Evolutionary conservation across 2,888 invertebrate genomes (phyloP), one percentile per base, ranked within the genome.

Genomic region (Drosophila gaucha): DNA sequence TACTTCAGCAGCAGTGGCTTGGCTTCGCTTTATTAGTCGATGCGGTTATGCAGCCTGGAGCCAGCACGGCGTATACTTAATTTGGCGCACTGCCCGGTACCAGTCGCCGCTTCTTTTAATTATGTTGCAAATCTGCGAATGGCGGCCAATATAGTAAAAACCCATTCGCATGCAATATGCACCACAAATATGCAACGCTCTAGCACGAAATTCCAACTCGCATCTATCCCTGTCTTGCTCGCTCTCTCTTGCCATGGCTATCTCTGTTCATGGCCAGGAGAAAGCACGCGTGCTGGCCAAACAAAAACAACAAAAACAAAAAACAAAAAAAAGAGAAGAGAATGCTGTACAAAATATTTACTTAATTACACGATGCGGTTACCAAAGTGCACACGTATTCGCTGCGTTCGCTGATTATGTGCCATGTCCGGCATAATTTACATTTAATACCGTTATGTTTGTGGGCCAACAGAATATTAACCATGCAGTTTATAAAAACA

Each of bases 341-440:
- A n/a, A n/a, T n/a, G n/a, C 28, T 67, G 39, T 63, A 38, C 39
- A 57, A 62, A 74, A 58, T 77, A 76, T 74, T 77, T 67, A 63
- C 77, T 74, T 76, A 77, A 74, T 77, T 77, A 71, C 62, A 67
- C 63, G 60, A 50, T 74, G 74, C 63, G 74, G 57, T 51, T 70
- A 62, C 57, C 39, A 52, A 62, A 74, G 43, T 58, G 57, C 35
- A 55, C 54, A 56, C 55, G 66, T 56, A 60, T 66, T 28, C 66
- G 63, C 38, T 54, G 30, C 58, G 55, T 31, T 54, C 58, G 64
- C 69, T 76, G 63, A 75, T 69, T 72, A 69, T 69, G 58, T 57
- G 51, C 54, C 62, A 49, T 55, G 54, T 58, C 35, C 47, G 56
- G 67, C 64, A 74, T 64, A 74, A 64, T 64, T 74, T 52, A 51